Percentiles rank a stretch among this genome's conserved stretches.
Conservation (phyloP, 2,113 vertebrate genomes). For the Hyperopisus bebe region DNA sequence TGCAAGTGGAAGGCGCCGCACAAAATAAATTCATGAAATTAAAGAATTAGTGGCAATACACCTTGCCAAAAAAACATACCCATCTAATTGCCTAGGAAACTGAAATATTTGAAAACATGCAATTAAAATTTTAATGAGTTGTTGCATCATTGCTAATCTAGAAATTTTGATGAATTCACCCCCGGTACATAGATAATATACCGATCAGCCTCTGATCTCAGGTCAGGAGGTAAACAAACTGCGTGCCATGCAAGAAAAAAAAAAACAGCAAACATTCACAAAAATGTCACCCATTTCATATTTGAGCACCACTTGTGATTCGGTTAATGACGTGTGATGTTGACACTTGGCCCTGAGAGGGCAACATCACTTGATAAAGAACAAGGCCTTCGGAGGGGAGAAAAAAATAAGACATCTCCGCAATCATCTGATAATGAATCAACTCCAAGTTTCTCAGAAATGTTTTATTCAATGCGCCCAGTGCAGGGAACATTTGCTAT, state of each 20-base stretch:
- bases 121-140: conserved; percentile 4
- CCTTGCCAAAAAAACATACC: background rate
- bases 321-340: background rate
- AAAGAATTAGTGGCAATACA: background rate
- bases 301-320: background rate
- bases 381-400: background rate
- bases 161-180: background rate
- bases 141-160: background rate
- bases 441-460: background rate
- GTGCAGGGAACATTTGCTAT: background rate
- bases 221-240: background rate
- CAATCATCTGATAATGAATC: conserved; percentile 12
- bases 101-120: background rate
- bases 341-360: background rate
- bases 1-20: background rate
- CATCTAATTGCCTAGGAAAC: background rate
- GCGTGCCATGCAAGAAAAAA: background rate
- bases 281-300: background rate
- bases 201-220: background rate
- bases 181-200: background rate
- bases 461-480: background rate
- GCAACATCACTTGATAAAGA: background rate
- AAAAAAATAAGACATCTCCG: background rate
- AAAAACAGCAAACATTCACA: background rate
- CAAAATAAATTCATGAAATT: background rate